These are phyloP conservation scores for Condylura cristata DNA, from an alignment of 2,113 vertebrate genomes.

Conservation along the genomic window DNA sequence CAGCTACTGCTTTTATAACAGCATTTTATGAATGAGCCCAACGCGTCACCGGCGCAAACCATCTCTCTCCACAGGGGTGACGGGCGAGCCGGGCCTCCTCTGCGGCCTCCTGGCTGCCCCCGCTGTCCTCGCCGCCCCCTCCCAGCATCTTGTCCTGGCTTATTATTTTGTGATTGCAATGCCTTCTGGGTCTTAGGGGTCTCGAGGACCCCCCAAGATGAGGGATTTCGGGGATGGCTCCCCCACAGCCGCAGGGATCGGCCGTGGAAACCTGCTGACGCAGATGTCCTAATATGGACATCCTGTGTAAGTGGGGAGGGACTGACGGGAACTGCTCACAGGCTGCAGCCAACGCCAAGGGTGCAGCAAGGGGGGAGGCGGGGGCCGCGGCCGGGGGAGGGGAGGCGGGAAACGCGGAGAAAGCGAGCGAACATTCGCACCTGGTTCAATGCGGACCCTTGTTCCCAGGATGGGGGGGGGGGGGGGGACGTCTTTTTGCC, in stretches of 20 bases:
- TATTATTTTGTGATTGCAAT: rapidly evolving
- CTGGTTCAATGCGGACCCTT: conserved; percentile 58
- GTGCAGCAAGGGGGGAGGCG: conserved; percentile 73
- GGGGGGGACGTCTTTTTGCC: neutral
- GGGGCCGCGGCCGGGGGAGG: conserved; percentile 70
- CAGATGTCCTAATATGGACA: conserved; percentile 91
- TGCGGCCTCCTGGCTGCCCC: neutral
- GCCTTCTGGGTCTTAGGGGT: neutral
- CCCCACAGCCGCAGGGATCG: conserved; percentile 48
- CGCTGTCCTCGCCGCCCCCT: rapidly evolving
- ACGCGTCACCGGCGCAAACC: conserved; percentile 60
- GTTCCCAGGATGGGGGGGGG: conserved; percentile 49
- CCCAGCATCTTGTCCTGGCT: rapidly evolving
- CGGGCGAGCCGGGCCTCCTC: rapidly evolving
- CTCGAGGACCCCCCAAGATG: neutral
- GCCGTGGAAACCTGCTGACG: conserved; percentile 89
- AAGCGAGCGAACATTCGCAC: conserved; percentile 57
- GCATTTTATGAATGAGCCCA: conserved; percentile 65
- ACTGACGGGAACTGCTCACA: conserved; percentile 86
- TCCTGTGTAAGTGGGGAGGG: conserved; percentile 85
- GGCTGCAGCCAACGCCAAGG: conserved; percentile 84
- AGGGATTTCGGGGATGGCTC: neutral
- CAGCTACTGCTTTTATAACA: conserved; percentile 68
- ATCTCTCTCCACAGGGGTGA: conserved; percentile 1
- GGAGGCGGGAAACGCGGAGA: conserved; percentile 54